Conservation (phyloP, 2,797 vertebrate genomes). For the Nyctibius grandis region DNA sequence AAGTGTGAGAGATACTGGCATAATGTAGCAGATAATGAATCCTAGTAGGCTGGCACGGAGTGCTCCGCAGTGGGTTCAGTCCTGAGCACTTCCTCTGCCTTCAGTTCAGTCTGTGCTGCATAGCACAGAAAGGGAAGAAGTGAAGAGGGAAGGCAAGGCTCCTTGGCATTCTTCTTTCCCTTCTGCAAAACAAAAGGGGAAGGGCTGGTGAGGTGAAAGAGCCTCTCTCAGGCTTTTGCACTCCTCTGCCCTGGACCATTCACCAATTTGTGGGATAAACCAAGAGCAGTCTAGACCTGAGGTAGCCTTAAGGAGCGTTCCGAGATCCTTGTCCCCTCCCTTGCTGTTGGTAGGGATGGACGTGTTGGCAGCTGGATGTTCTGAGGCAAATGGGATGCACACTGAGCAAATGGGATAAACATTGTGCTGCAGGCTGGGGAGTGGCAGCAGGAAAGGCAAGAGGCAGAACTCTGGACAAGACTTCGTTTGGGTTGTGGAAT, state of each 20-base stretch:
- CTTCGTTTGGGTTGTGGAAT: not conserved
- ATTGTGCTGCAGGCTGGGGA: not conserved
- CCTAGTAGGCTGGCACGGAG: not conserved
- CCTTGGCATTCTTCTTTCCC: not conserved
- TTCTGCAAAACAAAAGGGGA: not conserved
- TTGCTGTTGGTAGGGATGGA: not conserved
- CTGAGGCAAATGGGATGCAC: not conserved
- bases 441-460: not conserved
- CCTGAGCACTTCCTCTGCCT: not conserved
- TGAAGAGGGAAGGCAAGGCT: not conserved
- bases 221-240: not conserved
- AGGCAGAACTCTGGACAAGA: not conserved
- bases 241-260: not conserved
- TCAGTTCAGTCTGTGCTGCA: not conserved
- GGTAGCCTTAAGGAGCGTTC: not conserved
- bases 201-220: not conserved
- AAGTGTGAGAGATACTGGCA: not conserved
- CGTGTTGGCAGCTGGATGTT: not conserved
- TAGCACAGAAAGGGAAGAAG: not conserved
- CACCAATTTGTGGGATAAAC: not conserved
- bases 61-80: not conserved
- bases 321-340: not conserved
- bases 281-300: not conserved
- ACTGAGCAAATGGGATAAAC: not conserved
- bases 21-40: not conserved